Conservation (phyloP, 2,113 vertebrate species). For the Tetrax tetrax region DNA sequence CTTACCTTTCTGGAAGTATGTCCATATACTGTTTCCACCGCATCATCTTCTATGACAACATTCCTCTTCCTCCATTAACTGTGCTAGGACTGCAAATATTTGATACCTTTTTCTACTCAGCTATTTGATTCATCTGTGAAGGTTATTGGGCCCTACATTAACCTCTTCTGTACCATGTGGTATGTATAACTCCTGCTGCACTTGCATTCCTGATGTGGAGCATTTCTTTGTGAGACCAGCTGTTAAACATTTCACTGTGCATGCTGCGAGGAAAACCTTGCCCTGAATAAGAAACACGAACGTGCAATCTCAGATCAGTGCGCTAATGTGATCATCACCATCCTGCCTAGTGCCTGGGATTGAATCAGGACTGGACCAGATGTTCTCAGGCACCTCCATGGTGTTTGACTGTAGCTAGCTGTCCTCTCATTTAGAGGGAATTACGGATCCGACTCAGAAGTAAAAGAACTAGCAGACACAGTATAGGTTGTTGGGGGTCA, state of each 20-base stretch:
- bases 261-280: background rate
- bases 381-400: background rate
- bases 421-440: background rate
- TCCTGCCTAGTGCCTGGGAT: background rate
- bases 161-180: background rate
- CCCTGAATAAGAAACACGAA: accelerated
- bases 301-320: background rate
- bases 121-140: background rate
- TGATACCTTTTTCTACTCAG: conserved; percentile 18
- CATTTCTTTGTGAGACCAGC: background rate
- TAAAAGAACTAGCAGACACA: background rate
- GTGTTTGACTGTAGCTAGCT: background rate
- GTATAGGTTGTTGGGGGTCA: background rate
- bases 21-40: background rate
- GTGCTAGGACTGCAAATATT: background rate
- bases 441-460: background rate
- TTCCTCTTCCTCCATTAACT: background rate
- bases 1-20: background rate
- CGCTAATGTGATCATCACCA: background rate
- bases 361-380: background rate
- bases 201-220: background rate
- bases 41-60: background rate
- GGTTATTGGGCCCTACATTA: background rate
- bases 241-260: background rate
- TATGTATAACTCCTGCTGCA: background rate